phyloP scores from a whole-genome alignment of 2,888 invertebrate genomes.

The Keiferia lycopersicella region DNA sequence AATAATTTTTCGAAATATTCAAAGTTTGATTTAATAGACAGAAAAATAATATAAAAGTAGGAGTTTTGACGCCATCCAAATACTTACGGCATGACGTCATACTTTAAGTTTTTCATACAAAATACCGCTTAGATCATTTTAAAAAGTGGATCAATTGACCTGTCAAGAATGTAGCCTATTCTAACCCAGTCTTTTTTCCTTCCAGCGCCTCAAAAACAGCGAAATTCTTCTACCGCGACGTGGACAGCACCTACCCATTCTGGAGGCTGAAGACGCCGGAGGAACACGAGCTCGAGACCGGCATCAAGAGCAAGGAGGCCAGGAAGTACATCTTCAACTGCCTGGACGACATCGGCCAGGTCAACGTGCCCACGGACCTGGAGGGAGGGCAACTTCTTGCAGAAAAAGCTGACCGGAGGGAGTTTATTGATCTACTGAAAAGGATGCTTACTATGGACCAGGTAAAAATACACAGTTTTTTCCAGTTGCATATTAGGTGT shows the following conservation, averaged over 20 bases:
- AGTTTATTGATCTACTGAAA: conserved; percentile 98
- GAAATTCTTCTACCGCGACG: conserved; percentile 98
- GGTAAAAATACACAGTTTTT: no score
- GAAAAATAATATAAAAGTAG: no score
- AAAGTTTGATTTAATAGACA: no score
- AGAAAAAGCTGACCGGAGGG: conserved; percentile 97
- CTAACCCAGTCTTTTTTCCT: not conserved
- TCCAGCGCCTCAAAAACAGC: conserved; percentile 98
- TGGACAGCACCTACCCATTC: conserved; percentile 94
- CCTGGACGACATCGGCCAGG: conserved; percentile 97
- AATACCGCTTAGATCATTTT: no score
- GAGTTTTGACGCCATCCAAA: no score
- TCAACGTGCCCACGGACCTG: conserved; percentile 97
- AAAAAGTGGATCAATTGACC: no score
- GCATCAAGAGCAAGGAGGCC: conserved; percentile 99
- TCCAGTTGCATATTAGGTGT: not conserved
- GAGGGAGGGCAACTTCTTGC: conserved; percentile 98
- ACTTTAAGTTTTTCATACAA: no score
- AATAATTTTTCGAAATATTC: no score
- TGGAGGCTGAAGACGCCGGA: conserved; percentile 97
- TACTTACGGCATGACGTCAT: no score
- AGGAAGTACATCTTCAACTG: conserved; percentile 99
- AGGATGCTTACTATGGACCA: conserved; percentile 99
- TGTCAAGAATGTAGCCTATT: not conserved
- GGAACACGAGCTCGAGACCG: conserved; percentile 98